A percentile compares a stretch with the other conserved stretches of the same genome.
These are phyloP conservation scores for Prorops nasuta DNA, from an alignment of 1,140 invertebrate species.

Conservation along the genomic window DNA sequence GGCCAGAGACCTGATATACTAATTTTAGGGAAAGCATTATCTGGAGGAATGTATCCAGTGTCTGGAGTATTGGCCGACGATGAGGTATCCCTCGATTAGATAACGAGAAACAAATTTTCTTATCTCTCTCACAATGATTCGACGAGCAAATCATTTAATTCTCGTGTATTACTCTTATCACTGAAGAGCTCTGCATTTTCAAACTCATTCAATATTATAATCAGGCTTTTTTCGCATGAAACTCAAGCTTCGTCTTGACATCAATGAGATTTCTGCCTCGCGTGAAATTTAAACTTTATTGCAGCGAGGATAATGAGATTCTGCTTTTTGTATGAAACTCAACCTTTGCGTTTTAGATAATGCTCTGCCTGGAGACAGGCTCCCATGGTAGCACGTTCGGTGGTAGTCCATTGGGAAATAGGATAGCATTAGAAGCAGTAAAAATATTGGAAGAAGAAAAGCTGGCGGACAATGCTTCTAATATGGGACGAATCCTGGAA, in stretches of 20 bases:
- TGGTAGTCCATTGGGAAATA: conserved; percentile 77
- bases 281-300: too few species aligned
- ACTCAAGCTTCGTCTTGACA: too few species aligned
- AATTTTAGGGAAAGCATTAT: conserved; percentile 77
- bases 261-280: neutral
- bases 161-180: neutral
- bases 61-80: conserved; percentile 74
- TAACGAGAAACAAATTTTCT: neutral
- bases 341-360: conserved; percentile 59
- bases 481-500: conserved; percentile 67
- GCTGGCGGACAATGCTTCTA: conserved; percentile 69
- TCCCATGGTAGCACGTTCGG: conserved; percentile 84
- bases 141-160: neutral
- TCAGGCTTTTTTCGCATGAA: neutral
- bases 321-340: conserved; percentile 2
- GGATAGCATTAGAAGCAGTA: conserved; percentile 62
- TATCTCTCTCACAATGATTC: too few species aligned
- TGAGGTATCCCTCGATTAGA: conserved; percentile 52
- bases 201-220: neutral
- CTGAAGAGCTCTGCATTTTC: conserved; percentile 4
- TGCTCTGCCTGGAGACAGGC: conserved; percentile 74
- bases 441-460: conserved; percentile 71
- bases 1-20: conserved; percentile 74
- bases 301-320: neutral
- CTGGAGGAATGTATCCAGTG: conserved; percentile 81